These are phyloP conservation scores for Willisornis vidua DNA, from an alignment of 2,113 vertebrate species.

Conservation along the genomic window DNA sequence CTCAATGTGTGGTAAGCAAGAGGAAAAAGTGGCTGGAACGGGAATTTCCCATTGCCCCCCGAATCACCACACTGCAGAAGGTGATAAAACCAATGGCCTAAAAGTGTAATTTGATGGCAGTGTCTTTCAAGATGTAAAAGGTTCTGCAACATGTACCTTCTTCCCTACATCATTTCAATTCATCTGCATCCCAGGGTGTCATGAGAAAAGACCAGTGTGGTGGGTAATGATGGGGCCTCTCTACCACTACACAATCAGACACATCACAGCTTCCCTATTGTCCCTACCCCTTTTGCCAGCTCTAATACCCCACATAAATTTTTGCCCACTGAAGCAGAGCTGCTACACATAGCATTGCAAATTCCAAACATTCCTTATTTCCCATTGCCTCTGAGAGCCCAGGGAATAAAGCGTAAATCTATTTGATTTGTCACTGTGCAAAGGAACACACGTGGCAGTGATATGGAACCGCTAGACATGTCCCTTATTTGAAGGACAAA, in stretches of 20 bases:
- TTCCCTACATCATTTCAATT: not conserved
- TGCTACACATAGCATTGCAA: conserved; percentile 45
- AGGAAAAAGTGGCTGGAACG: not conserved
- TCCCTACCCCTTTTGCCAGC: not conserved
- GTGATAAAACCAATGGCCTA: not conserved
- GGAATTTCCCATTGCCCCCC: not conserved
- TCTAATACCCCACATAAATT: conserved; percentile 39
- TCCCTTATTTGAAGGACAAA: not conserved
- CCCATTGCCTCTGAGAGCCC: not conserved
- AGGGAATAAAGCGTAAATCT: not conserved
- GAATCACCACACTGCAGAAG: not conserved
- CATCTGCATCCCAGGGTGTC: not conserved
- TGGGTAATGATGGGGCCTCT: not conserved
- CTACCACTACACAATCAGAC: not conserved
- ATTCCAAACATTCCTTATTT: conserved; percentile 38
- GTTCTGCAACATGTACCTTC: not conserved
- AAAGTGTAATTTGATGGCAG: not conserved
- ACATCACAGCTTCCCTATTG: not conserved
- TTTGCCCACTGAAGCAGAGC: conserved; percentile 52
- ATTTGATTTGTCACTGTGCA: not conserved
- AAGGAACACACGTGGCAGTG: not conserved
- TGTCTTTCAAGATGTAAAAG: not conserved
- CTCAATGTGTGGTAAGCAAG: not conserved
- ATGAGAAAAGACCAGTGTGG: not conserved
- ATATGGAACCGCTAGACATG: not conserved